phyloP scores from a whole-genome alignment of 2,888 invertebrate genomes.

The Oithona nana region DNA sequence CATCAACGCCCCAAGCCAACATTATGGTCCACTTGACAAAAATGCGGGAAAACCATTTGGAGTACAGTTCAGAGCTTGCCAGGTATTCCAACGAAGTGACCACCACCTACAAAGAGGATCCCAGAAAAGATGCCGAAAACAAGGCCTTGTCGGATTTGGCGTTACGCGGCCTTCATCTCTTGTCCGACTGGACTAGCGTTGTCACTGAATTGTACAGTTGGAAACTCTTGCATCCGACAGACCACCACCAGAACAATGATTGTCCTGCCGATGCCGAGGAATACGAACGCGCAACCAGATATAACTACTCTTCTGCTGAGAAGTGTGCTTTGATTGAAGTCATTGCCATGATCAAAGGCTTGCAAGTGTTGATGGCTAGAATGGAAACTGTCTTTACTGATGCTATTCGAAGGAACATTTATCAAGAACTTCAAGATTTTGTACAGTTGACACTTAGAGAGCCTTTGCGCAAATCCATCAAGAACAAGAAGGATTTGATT shows the following conservation, averaged over 20 bases:
- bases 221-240: conserved; percentile 94
- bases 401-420: conserved; percentile 73
- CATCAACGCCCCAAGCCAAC: conserved; percentile 70
- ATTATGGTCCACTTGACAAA: conserved; percentile 77
- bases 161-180: conserved; percentile 68
- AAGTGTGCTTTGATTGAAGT: conserved; percentile 95
- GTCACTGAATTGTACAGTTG: conserved; percentile 92
- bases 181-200: conserved; percentile 91
- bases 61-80: conserved; percentile 86
- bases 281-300: conserved; percentile 91
- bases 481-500: conserved; percentile 91
- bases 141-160: conserved; percentile 75
- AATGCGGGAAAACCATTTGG: conserved; percentile 87
- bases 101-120: conserved; percentile 75
- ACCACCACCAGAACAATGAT: conserved; percentile 80
- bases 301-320: conserved; percentile 91
- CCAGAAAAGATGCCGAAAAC: conserved; percentile 73
- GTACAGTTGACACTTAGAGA: conserved; percentile 73
- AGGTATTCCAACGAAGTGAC: conserved; percentile 45
- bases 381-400: conserved; percentile 93
- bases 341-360: conserved; percentile 95
- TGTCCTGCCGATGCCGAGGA: conserved; percentile 94
- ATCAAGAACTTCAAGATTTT: conserved; percentile 90
- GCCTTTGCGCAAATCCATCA: conserved; percentile 82
- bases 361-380: conserved; percentile 85